Evolutionary conservation across 2,888 invertebrate species (phyloP).

Genomic region (Drosophila atripex): DNA sequence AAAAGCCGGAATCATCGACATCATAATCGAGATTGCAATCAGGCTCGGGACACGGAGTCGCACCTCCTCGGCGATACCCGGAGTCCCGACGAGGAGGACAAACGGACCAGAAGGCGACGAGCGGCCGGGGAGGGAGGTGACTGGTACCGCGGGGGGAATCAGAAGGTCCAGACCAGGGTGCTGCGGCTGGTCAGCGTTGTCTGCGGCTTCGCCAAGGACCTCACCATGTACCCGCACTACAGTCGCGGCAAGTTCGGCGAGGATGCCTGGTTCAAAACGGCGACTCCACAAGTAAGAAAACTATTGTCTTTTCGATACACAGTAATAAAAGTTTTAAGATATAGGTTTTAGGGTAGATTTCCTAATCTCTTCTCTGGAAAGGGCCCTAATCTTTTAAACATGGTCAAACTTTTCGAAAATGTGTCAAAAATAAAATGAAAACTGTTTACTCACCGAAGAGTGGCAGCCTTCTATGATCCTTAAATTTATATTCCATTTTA

Average conservation of each 20-base stretch:
- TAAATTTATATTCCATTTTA: too few species aligned
- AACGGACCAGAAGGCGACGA: neutral
- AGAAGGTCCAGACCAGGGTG: neutral
- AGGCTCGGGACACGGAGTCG: neutral
- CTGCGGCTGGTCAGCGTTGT: constrained; percentile 92
- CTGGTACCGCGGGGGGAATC: neutral
- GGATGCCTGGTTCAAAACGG: constrained; percentile 95
- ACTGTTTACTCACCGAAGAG: too few species aligned
- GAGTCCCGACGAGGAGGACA: neutral
- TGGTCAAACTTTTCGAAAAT: too few species aligned
- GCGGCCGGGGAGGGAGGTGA: constrained; percentile 1
- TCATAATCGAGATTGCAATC: neutral
- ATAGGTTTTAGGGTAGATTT: too few species aligned
- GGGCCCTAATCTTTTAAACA: too few species aligned
- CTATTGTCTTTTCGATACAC: neutral
- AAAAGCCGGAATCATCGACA: neutral
- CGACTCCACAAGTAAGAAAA: neutral
- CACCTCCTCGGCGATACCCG: neutral
- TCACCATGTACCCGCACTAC: constrained; percentile 87
- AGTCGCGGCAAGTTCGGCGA: constrained; percentile 96
- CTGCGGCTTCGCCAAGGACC: constrained; percentile 96
- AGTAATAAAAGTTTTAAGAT: too few species aligned
- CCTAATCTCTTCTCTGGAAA: too few species aligned
- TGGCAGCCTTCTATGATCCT: too few species aligned
- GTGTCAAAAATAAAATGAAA: too few species aligned